phyloP scores from a whole-genome alignment of 1,140 invertebrate species.

The Sarcophaga peregrina region DNA sequence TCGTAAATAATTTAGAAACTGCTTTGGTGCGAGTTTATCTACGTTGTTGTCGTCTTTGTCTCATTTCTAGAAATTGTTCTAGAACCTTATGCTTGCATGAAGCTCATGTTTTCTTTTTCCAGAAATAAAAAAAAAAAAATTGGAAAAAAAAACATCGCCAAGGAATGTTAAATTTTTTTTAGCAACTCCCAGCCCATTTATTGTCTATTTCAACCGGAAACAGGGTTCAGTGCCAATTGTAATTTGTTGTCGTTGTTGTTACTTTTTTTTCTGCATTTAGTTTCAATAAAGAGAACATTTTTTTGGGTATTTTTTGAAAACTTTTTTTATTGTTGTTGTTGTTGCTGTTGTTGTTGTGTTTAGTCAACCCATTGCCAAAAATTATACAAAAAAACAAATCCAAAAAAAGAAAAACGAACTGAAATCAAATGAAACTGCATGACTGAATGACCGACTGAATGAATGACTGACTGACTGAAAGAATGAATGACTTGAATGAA shows the following conservation, averaged over 20 bases:
- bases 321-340: no score
- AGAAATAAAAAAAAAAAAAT: background rate
- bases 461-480: no score
- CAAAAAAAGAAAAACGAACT: background rate
- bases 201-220: slow-evolving; percentile 14
- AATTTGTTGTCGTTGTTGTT: background rate
- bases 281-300: no score
- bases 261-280: background rate
- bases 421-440: background rate
- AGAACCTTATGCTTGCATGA: background rate
- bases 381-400: background rate
- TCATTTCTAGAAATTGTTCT: background rate
- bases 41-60: background rate
- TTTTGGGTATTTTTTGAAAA: background rate
- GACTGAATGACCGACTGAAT: no score
- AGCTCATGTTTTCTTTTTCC: background rate
- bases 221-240: background rate
- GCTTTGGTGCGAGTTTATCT: no score
- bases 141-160: background rate
- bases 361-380: slow-evolving; percentile 9
- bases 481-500: no score
- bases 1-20: no score
- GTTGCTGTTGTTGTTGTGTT: background rate
- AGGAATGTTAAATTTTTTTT: background rate
- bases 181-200: background rate